Evolutionary conservation across 2,113 vertebrate genomes (phyloP).

Genomic region (Lampris incognitus): DNA sequence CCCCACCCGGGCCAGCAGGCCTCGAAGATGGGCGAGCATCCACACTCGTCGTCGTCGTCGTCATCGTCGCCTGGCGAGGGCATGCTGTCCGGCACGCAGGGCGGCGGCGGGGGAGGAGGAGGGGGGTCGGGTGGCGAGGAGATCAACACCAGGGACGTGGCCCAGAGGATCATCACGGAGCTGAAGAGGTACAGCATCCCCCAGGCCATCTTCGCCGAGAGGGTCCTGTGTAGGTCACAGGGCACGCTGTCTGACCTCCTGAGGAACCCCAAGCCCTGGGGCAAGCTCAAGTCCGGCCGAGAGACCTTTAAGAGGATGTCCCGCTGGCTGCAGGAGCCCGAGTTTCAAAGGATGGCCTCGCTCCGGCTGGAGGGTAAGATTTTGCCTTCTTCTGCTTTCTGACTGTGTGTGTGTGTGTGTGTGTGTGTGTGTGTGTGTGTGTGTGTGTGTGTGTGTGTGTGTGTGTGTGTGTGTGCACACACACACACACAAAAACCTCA

Average conservation of each 20-base stretch:
- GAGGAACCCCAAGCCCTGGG: slow-evolving; percentile 89
- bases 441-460: no score
- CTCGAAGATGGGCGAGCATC: slow-evolving; percentile 79
- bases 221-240: slow-evolving; percentile 87
- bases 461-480: background rate
- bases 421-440: background rate
- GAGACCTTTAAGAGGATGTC: slow-evolving; percentile 91
- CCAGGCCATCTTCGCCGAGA: slow-evolving; percentile 88
- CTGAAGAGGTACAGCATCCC: slow-evolving; percentile 90
- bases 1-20: slow-evolving; percentile 77
- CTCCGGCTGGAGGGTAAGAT: slow-evolving; percentile 88
- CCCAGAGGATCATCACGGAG: slow-evolving; percentile 88
- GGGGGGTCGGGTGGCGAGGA: slow-evolving; percentile 75
- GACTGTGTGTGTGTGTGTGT: background rate
- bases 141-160: slow-evolving; percentile 89
- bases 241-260: slow-evolving; percentile 88
- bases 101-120: slow-evolving; percentile 37
- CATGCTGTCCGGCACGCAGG: slow-evolving; percentile 72
- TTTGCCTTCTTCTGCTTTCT: slow-evolving; percentile 58
- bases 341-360: slow-evolving; percentile 89
- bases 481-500: background rate
- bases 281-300: slow-evolving; percentile 89
- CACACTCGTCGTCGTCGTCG: slow-evolving; percentile 71
- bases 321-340: slow-evolving; percentile 88
- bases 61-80: slow-evolving; percentile 75